These are phyloP conservation scores for Drosophila lacteicornis DNA, from an alignment of 1,140 invertebrate species.

Conservation along the genomic window DNA sequence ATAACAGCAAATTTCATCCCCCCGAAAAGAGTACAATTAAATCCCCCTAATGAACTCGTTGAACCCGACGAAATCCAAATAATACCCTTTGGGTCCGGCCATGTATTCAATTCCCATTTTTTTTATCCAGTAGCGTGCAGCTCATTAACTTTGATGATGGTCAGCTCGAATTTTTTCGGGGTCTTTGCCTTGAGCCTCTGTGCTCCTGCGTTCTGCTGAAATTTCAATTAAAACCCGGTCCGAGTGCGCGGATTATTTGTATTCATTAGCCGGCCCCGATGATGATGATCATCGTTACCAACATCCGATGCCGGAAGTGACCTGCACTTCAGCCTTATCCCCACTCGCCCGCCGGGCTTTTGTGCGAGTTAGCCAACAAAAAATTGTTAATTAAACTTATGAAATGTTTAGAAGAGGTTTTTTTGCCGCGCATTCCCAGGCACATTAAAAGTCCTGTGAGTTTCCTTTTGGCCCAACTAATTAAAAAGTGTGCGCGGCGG, in stretches of 20 bases:
- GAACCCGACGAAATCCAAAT: conserved; percentile 60
- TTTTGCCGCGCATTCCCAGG: conserved; percentile 3
- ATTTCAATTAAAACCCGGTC: conserved; percentile 71
- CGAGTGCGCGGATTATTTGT: conserved; percentile 58
- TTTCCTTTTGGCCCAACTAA: conserved; percentile 55
- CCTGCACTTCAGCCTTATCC: conserved; percentile 64
- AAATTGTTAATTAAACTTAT: conserved; percentile 77
- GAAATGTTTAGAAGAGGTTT: conserved; percentile 64
- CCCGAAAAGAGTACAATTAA: conserved; percentile 63
- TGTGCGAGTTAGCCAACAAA: conserved; percentile 37
- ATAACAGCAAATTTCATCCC: conserved; percentile 23
- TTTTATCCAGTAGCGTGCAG: conserved; percentile 41
- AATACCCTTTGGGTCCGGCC: conserved; percentile 57
- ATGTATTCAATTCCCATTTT: conserved; percentile 32
- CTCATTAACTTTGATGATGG: conserved; percentile 75
- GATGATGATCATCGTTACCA: conserved; percentile 36
- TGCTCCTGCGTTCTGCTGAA: conserved; percentile 35
- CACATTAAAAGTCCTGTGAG: conserved; percentile 44
- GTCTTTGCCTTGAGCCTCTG: conserved; percentile 22
- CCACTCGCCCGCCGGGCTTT: conserved; percentile 23
- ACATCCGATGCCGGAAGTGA: conserved; percentile 70
- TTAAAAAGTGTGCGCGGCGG: conserved; percentile 61
- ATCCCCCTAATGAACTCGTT: conserved; percentile 80
- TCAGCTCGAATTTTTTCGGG: conserved; percentile 28
- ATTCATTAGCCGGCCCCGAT: conserved; percentile 65